Conservation (phyloP, 1,140 invertebrate species). For the Drosophila mojavensis region DNA sequence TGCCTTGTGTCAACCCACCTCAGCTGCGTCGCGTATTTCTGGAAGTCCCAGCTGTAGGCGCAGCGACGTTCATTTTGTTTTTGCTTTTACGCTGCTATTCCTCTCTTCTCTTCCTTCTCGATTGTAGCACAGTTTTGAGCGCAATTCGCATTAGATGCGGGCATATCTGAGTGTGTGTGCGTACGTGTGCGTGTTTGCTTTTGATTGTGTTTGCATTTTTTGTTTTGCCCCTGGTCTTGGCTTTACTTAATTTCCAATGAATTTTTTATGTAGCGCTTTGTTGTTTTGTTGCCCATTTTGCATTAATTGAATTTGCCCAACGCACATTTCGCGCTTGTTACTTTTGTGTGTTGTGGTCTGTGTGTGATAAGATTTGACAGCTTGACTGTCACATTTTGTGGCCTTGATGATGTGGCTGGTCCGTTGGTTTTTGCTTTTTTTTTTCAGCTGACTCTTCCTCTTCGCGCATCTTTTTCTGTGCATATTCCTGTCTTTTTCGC, state of each 20-base stretch:
- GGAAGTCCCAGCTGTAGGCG: slow-evolving; percentile 42
- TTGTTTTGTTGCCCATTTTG: slow-evolving; percentile 17
- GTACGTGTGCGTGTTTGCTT: slow-evolving; percentile 26
- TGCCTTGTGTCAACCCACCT: slow-evolving; percentile 63
- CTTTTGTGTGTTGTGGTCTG: slow-evolving; percentile 3
- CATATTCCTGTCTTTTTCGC: slow-evolving; percentile 24
- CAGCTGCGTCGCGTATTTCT: slow-evolving; percentile 34
- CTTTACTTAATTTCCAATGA: slow-evolving; percentile 33
- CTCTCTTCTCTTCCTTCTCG: slow-evolving; percentile 22
- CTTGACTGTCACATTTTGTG: slow-evolving; percentile 31
- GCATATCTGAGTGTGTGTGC: slow-evolving; percentile 8
- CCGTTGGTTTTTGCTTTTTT: neutral
- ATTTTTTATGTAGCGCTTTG: slow-evolving; percentile 22
- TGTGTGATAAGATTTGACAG: slow-evolving; percentile 32
- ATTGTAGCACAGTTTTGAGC: slow-evolving; percentile 65
- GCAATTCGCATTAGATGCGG: slow-evolving; percentile 8
- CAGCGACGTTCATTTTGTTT: slow-evolving; percentile 3
- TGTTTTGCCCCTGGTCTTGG: slow-evolving; percentile 1
- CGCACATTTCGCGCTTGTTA: slow-evolving; percentile 5
- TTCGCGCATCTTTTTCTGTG: neutral
- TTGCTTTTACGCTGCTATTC: neutral
- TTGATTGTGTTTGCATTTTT: slow-evolving; percentile 2
- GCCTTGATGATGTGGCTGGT: slow-evolving; percentile 47
- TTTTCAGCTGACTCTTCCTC: neutral
- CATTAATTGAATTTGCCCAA: slow-evolving; percentile 40